Evolutionary conservation across 1,140 invertebrate species (phyloP).

Genomic region (Aphaenogaster floridana): DNA sequence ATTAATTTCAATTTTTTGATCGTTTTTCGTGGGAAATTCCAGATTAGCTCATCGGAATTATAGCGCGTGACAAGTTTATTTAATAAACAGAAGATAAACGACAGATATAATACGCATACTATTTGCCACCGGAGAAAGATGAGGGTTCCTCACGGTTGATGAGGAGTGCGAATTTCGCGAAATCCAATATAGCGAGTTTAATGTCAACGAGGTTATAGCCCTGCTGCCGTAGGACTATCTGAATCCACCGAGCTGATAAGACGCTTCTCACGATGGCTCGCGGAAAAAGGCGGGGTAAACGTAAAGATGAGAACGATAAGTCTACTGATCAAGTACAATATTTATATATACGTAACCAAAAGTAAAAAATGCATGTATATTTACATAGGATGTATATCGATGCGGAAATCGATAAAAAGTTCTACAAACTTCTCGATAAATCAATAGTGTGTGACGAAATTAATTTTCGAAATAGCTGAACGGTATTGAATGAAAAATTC

Average conservation of each 20-base stretch:
- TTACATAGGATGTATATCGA: conserved; percentile 24
- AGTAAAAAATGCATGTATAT: neutral
- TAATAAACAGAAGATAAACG: conserved; percentile 25
- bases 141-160: conserved; percentile 32
- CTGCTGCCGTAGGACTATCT: conserved; percentile 77
- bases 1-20: neutral
- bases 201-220: conserved; percentile 80
- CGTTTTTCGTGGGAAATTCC: neutral
- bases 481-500: neutral
- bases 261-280: conserved; percentile 79
- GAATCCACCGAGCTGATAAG: conserved; percentile 78
- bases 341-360: conserved; percentile 9
- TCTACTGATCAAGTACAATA: conserved; percentile 14
- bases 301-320: conserved; percentile 55
- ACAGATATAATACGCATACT: conserved; percentile 27
- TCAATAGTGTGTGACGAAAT: neutral
- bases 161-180: conserved; percentile 77
- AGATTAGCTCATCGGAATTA: neutral
- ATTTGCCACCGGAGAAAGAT: conserved; percentile 51
- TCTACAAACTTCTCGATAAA: neutral
- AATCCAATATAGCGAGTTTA: conserved; percentile 80
- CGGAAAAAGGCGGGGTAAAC: conserved; percentile 14
- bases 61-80: neutral
- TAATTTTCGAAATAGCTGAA: neutral
- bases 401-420: conserved; percentile 18